Evolutionary conservation across 2,113 vertebrate genomes (phyloP), one percentile per base, ranked within the genome.

Genomic region (Protobothrops flavoviridis): DNA sequence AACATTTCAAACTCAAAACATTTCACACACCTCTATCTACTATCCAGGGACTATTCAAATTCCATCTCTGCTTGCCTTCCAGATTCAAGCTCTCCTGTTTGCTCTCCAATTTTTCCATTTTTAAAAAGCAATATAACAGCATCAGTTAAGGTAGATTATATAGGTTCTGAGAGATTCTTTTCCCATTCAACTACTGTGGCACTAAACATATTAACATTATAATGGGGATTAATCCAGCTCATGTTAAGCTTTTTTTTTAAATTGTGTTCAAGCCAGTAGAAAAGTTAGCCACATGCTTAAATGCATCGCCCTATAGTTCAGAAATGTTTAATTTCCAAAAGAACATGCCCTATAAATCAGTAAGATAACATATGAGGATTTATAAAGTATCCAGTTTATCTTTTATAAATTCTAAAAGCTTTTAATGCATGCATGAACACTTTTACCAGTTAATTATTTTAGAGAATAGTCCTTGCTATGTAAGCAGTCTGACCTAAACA

Each of bases 381-480:
- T 57, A 87, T 10, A 29, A 93, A 64, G 0, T n/a, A 59, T 0
- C 1, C 17, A 43, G 33, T 81, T 43, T 81, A 81, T 43, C 74
- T 81, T 81, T 81, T 21, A 81, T 17, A 81, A 81, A 81, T 81
- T 81, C 33, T 81, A 39, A 81, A 81, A 88, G 87, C 81, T 94
- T 50, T 93, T 88, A 88, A 53, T 87, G 91, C 33, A 93, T 0
- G 87, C 8, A 39, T 9, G 74, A 13, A 69, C 3, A 87, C 89
- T 52, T 94, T 85, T 39, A 88, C 45, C 57, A 24, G 45, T 2
- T 9, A 33, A 93, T 87, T 94, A 59, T 91, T 94, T 20, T 85
- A 48, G 93, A 94, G 93, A 74, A 94, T 56, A 85, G 3, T 29
- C 23, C 87, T 64, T 93, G 92, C 87, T 87, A 87, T 92, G 92